These are phyloP conservation scores for Corydoras sp. DNA, from an alignment of 2,113 vertebrate species.

Conservation along the genomic window DNA sequence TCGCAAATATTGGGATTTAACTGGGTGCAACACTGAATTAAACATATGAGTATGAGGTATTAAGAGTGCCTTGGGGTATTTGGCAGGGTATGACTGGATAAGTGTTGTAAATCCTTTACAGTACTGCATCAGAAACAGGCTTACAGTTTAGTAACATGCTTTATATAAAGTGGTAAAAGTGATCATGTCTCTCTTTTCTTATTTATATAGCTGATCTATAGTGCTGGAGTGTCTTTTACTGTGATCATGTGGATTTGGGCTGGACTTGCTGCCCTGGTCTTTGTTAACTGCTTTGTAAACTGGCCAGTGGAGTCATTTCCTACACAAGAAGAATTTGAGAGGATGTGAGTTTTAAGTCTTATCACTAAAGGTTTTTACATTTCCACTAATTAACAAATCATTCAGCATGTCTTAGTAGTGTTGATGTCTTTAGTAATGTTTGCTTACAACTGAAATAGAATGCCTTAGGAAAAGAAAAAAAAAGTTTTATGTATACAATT, in stretches of 20 bases:
- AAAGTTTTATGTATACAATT: no score
- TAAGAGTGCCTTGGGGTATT: background rate
- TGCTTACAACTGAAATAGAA: no score
- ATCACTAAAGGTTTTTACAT: background rate
- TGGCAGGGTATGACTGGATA: background rate
- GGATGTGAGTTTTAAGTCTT: slow-evolving; percentile 61
- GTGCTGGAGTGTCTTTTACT: slow-evolving; percentile 68
- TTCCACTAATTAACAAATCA: background rate
- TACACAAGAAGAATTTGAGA: slow-evolving; percentile 74
- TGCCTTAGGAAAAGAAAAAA: no score
- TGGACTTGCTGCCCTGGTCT: slow-evolving; percentile 72
- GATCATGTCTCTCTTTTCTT: background rate
- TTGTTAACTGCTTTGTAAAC: slow-evolving; percentile 80
- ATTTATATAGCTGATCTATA: slow-evolving; percentile 63
- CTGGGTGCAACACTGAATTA: no score
- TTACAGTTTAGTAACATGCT: background rate
- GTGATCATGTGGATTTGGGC: slow-evolving; percentile 82
- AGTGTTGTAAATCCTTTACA: background rate
- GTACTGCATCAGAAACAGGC: background rate
- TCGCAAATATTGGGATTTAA: no score
- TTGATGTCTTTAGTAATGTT: no score
- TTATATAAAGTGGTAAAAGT: background rate
- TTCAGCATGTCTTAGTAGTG: no score
- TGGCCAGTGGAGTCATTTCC: slow-evolving; percentile 80
- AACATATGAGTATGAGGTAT: no score